Evolutionary conservation across 2,113 vertebrate genomes (phyloP).

Genomic region (Peucedramus taeniatus): DNA sequence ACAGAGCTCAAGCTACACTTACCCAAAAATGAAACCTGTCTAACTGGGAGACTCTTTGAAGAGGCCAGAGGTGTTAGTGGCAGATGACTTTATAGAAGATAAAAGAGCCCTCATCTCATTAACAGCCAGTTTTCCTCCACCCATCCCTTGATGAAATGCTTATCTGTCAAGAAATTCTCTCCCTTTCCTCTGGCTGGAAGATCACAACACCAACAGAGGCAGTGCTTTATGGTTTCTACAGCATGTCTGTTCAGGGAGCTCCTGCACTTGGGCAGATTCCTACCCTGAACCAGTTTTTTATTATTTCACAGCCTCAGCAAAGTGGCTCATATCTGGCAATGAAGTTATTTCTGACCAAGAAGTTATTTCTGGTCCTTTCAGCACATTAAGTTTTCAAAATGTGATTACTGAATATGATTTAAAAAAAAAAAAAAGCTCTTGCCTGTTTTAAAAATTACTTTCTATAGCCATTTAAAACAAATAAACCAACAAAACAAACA

Average conservation of each 20-base stretch:
- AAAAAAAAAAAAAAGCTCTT: neutral
- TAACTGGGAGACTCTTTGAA: neutral
- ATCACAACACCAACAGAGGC: neutral
- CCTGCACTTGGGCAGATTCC: neutral
- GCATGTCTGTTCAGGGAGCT: fast-evolving
- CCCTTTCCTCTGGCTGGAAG: neutral
- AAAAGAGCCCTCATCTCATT: neutral
- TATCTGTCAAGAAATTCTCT: neutral
- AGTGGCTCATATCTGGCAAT: neutral
- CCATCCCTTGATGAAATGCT: no score
- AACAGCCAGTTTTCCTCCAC: neutral
- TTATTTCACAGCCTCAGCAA: neutral
- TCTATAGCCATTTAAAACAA: neutral
- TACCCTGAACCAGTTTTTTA: neutral
- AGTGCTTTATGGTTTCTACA: neutral
- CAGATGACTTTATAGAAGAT: neutral
- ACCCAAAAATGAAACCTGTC: neutral
- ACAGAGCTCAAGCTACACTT: neutral
- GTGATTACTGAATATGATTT: neutral
- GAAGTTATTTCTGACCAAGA: neutral
- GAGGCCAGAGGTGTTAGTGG: neutral
- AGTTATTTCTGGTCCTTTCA: neutral
- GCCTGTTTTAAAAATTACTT: neutral
- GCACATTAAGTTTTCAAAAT: neutral
- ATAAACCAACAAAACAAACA: neutral